A percentile compares a stretch with the other conserved stretches of the same genome.
Conservation (phyloP, 2,797 vertebrate species). For the Tauraco hartlaubi region DNA sequence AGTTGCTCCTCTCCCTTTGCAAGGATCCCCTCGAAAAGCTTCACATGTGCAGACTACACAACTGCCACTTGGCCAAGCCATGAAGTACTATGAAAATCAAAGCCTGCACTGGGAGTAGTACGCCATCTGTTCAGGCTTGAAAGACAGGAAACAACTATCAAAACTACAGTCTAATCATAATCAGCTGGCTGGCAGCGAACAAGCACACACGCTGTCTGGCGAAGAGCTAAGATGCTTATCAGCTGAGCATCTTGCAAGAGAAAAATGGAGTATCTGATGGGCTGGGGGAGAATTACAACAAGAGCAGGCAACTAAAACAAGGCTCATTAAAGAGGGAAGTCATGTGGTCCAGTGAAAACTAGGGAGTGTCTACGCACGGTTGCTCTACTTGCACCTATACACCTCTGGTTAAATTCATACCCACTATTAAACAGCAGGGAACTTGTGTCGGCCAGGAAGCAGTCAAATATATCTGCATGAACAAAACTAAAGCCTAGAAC, state of each 20-base stretch:
- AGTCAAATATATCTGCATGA: neutral
- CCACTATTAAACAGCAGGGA: neutral
- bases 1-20: neutral
- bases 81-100: neutral
- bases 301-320: neutral
- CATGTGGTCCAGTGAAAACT: neutral
- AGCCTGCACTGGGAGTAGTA: conserved; percentile 9
- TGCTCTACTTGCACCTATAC: neutral
- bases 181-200: conserved; percentile 44
- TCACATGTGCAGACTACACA: neutral
- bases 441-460: neutral
- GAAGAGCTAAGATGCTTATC: neutral
- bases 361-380: neutral
- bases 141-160: conserved; percentile 39
- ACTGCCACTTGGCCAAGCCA: neutral
- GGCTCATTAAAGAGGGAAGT: neutral
- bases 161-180: conserved; percentile 3
- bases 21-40: neutral
- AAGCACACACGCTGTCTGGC: neutral
- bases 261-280: neutral
- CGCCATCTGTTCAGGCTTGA: conserved; percentile 40
- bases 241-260: neutral
- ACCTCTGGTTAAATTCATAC: neutral
- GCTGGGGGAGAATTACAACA: neutral
- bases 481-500: neutral